A percentile compares a stretch with the other conserved stretches of the same genome.
These are phyloP conservation scores for Chrysotoxum bicinctum DNA, from an alignment of 2,888 invertebrate genomes.

Conservation along the genomic window DNA sequence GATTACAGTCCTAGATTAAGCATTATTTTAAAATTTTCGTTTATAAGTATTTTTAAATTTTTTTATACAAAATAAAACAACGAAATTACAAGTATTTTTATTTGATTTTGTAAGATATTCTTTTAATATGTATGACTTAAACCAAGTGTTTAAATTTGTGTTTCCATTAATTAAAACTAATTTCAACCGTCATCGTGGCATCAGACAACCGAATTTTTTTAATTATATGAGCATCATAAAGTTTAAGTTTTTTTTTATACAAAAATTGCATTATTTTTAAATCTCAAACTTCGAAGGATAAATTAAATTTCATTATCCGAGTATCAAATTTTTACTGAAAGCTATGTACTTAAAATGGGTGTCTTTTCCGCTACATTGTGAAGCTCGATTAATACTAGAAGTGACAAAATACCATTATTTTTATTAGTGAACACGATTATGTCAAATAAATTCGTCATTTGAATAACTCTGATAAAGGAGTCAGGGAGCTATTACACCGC, in stretches of 20 bases:
- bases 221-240: background rate
- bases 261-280: conserved; percentile 37
- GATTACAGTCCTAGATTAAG: conserved; percentile 57
- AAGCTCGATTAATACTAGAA: too few species aligned
- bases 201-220: background rate
- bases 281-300: background rate
- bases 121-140: background rate
- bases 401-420: too few species aligned
- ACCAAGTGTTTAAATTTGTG: background rate
- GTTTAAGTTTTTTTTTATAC: conserved; percentile 15
- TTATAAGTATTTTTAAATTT: background rate
- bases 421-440: too few species aligned
- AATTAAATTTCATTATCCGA: too few species aligned
- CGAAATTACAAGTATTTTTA: conserved; percentile 46
- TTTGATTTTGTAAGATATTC: conserved; percentile 20
- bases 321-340: too few species aligned
- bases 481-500: too few species aligned
- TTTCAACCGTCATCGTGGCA: background rate
- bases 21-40: background rate
- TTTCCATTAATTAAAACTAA: background rate
- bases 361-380: too few species aligned
- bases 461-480: too few species aligned
- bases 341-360: too few species aligned
- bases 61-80: background rate
- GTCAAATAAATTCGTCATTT: too few species aligned